These are phyloP conservation scores for Siderastrea siderea DNA, from an alignment of 92 coral and sea anemone species.

Conservation along the genomic window DNA sequence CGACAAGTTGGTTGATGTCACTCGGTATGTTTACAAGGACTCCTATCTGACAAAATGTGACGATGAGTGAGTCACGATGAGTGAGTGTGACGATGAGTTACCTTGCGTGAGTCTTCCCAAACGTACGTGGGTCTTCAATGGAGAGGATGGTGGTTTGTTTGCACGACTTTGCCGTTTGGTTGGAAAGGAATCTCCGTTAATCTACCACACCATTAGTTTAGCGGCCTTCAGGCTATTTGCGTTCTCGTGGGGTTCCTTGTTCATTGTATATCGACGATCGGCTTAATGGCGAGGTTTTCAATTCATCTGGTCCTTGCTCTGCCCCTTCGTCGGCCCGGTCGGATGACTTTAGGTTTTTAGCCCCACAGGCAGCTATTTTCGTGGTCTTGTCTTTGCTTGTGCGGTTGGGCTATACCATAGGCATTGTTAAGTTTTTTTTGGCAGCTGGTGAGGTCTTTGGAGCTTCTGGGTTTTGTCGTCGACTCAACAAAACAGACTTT, in stretches of 20 bases:
- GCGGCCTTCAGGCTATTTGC: no score
- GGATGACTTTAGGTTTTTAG: no score
- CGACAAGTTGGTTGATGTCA: neutral
- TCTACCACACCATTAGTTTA: slow-evolving; percentile 12
- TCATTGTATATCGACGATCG: slow-evolving; percentile 46
- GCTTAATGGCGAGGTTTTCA: slow-evolving; percentile 27
- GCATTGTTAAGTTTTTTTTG: slow-evolving; percentile 24
- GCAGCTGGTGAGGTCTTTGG: no score
- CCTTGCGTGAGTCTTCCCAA: neutral
- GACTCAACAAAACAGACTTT: slow-evolving; percentile 41
- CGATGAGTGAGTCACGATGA: neutral
- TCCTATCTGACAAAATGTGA: neutral
- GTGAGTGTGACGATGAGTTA: neutral
- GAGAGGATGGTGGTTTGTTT: neutral
- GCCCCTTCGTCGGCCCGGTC: neutral
- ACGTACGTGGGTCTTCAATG: neutral
- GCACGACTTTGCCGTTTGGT: neutral
- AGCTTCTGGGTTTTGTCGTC: slow-evolving; percentile 11
- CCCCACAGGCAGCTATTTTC: slow-evolving; percentile 16
- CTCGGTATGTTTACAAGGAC: neutral
- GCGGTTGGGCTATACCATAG: slow-evolving; percentile 44
- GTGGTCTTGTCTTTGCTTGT: slow-evolving; percentile 25
- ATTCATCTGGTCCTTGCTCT: slow-evolving; percentile 25
- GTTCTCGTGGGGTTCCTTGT: slow-evolving; percentile 38
- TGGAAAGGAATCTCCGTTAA: neutral